A percentile compares a stretch with the other conserved stretches of the same genome.
phyloP scores from a whole-genome alignment of 2,113 vertebrate species.

The Stercorarius parasiticus region DNA sequence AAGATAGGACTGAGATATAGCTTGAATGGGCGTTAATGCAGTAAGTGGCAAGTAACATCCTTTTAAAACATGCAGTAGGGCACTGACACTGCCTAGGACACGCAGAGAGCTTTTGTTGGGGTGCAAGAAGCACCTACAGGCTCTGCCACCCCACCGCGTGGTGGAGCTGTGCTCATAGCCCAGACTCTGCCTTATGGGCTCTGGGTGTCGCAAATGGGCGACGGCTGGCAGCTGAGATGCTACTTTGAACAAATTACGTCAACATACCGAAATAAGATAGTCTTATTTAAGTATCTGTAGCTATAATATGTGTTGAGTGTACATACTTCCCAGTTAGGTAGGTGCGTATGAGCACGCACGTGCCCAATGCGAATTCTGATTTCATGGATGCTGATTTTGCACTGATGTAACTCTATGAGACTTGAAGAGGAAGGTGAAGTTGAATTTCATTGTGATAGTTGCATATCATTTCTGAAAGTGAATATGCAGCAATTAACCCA shows the following conservation, averaged over 20 bases:
- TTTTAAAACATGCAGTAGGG: not conserved
- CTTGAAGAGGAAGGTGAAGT: not conserved
- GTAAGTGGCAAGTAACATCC: not conserved
- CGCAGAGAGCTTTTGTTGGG: not conserved
- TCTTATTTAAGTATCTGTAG: not conserved
- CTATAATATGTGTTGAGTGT: not conserved
- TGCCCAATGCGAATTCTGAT: not conserved
- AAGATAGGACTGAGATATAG: not conserved
- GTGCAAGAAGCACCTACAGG: not conserved
- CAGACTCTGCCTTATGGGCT: not conserved
- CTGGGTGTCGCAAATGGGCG: not conserved
- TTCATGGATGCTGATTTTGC: not conserved
- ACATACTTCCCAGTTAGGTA: not conserved
- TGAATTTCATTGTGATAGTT: not conserved
- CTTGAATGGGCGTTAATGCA: not conserved
- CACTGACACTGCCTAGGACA: not conserved
- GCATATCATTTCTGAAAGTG: not conserved
- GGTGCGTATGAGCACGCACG: not conserved
- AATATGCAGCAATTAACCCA: not conserved
- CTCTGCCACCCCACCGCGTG: not conserved
- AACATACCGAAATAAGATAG: not conserved
- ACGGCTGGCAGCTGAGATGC: not conserved
- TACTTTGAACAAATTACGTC: not conserved
- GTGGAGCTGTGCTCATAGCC: not conserved
- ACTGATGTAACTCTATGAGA: not conserved